Conservation (phyloP, 2,113 vertebrate species). For the Brienomyrus longianalis region DNA sequence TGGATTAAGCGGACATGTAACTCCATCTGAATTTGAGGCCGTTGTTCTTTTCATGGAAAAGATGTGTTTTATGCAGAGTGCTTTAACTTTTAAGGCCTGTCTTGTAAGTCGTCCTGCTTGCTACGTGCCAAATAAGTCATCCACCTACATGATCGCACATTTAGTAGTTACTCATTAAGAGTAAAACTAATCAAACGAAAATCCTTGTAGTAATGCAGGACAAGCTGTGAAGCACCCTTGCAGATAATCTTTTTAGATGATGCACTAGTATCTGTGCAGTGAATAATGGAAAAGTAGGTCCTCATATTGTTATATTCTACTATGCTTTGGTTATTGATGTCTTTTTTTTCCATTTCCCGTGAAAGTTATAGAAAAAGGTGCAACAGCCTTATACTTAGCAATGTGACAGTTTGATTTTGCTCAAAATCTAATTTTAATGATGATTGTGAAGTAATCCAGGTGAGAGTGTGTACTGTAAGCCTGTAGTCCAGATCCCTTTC, state of each 20-base stretch:
- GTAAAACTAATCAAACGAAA: slow-evolving; percentile 17
- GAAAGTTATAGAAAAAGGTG: not conserved
- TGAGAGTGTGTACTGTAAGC: not conserved
- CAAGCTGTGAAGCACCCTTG: slow-evolving; percentile 12
- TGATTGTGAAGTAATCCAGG: not conserved
- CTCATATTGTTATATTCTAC: not conserved
- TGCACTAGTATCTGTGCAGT: not conserved
- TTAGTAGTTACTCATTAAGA: slow-evolving; percentile 32
- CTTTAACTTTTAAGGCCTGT: too few species aligned
- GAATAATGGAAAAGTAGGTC: not conserved
- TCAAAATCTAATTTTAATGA: not conserved
- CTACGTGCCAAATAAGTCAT: slow-evolving; percentile 15
- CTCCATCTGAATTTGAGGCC: not conserved
- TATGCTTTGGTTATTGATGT: not conserved
- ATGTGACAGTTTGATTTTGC: not conserved
- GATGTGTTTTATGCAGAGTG: too few species aligned
- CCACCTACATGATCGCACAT: slow-evolving; percentile 35
- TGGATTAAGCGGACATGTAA: not conserved
- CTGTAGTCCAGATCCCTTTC: not conserved
- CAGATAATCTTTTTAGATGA: slow-evolving; percentile 29
- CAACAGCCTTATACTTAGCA: not conserved
- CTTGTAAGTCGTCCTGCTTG: not conserved
- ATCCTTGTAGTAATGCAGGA: not conserved
- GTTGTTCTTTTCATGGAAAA: too few species aligned
- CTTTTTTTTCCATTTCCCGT: not conserved